These are phyloP conservation scores for Boleophthalmus pectinirostris DNA, from an alignment of 2,113 vertebrate species.

Conservation along the genomic window DNA sequence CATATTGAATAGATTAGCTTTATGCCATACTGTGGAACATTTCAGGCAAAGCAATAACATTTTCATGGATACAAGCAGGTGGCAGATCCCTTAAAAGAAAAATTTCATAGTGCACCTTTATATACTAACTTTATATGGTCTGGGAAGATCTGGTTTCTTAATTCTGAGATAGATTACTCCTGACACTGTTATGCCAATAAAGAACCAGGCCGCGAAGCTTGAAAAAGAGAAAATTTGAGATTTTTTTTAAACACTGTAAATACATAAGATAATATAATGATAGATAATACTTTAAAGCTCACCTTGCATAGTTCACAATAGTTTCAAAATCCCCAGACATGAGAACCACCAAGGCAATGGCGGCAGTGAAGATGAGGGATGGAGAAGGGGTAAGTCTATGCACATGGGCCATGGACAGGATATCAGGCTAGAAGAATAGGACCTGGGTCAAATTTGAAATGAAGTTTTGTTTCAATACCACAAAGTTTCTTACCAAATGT, in stretches of 20 bases:
- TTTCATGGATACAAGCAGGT: too few species aligned
- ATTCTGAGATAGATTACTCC: conserved; percentile 87
- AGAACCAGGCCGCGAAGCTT: conserved; percentile 88
- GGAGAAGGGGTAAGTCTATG: conserved; percentile 82
- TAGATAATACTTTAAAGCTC: background rate
- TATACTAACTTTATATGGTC: conserved; percentile 80
- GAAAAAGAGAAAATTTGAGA: too few species aligned
- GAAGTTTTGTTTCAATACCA: too few species aligned
- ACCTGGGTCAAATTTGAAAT: too few species aligned
- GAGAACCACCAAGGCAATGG: conserved; percentile 81
- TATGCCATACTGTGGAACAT: too few species aligned
- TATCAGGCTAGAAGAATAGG: conserved; percentile 68
- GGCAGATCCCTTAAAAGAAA: too few species aligned
- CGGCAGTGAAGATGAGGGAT: conserved; percentile 84
- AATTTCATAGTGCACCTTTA: too few species aligned
- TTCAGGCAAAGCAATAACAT: too few species aligned
- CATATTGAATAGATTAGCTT: too few species aligned
- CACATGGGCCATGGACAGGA: conserved; percentile 87
- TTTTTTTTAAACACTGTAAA: too few species aligned
- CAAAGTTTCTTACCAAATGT: conserved; percentile 81
- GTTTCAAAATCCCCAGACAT: conserved; percentile 82
- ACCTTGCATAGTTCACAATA: conserved; percentile 88
- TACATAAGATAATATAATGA: too few species aligned
- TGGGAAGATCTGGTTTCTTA: conserved; percentile 83
- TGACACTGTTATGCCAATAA: conserved; percentile 81